Evolutionary conservation across 1,140 invertebrate genomes (phyloP).

Genomic region (Sarcophaga peregrina): DNA sequence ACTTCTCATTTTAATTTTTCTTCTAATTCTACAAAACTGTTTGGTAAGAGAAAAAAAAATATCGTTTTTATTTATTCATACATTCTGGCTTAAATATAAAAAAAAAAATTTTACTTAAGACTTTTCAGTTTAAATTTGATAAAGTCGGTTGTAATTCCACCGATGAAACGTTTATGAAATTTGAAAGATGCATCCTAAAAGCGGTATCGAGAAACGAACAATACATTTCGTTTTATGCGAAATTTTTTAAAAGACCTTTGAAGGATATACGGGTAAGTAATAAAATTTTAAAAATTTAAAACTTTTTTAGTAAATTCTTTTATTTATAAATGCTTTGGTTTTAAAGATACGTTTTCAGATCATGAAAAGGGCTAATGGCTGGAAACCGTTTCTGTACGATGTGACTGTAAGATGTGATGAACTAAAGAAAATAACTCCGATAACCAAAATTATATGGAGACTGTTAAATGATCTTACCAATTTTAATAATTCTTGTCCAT

Average conservation of each 20-base stretch:
- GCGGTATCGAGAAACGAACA: not conserved
- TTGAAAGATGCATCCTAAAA: no score
- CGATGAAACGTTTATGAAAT: no score
- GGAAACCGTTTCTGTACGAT: not conserved
- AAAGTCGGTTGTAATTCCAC: no score
- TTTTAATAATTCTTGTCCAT: not conserved
- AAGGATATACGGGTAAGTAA: not conserved
- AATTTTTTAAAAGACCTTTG: not conserved
- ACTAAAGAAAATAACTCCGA: not conserved
- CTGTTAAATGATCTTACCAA: not conserved
- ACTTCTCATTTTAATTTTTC: no score
- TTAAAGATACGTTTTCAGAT: not conserved
- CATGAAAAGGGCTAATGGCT: not conserved
- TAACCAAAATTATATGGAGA: not conserved
- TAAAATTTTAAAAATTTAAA: not conserved
- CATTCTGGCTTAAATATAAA: no score
- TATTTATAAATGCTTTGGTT: not conserved
- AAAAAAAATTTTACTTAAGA: no score
- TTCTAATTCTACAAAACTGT: no score
- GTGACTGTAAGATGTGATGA: not conserved
- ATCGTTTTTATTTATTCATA: no score
- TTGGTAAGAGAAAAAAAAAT: no score
- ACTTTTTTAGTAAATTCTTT: not conserved
- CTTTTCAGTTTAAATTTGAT: no score
- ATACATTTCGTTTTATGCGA: not conserved